Evolutionary conservation across 2,113 vertebrate species (phyloP).

Genomic region (Herpailurus yagouaroundi): DNA sequence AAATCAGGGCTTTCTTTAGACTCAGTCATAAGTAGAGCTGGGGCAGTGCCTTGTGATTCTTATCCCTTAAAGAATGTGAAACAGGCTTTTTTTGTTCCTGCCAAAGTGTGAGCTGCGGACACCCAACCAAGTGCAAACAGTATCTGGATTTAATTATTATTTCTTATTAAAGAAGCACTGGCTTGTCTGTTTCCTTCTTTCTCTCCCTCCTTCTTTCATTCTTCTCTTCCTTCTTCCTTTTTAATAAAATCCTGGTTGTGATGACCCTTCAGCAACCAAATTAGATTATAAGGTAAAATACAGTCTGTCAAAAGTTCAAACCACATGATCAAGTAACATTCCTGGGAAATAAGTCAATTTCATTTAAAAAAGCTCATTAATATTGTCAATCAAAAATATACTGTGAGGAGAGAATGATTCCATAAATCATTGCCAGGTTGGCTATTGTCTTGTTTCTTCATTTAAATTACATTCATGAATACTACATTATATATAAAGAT

Average conservation of each 20-base stretch:
- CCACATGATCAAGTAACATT: slow-evolving; percentile 48
- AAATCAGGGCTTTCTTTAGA: neutral
- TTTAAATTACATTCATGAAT: slow-evolving; percentile 67
- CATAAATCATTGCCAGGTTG: slow-evolving; percentile 44
- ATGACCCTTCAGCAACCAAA: slow-evolving; percentile 40
- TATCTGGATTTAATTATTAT: slow-evolving; percentile 17
- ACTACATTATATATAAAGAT: slow-evolving; percentile 61
- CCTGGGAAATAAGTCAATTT: slow-evolving; percentile 46
- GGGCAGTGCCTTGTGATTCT: neutral
- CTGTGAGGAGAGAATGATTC: slow-evolving; percentile 51
- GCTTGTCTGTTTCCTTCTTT: slow-evolving; percentile 1
- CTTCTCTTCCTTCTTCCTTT: neutral
- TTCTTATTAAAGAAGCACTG: slow-evolving; percentile 23
- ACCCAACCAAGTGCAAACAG: neutral
- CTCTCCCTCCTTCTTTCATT: neutral
- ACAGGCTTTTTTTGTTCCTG: neutral
- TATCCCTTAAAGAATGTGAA: neutral
- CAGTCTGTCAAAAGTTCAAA: slow-evolving; percentile 50
- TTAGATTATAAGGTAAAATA: slow-evolving; percentile 42
- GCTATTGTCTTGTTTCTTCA: slow-evolving; percentile 46
- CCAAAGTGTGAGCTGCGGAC: neutral
- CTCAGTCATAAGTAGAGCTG: neutral
- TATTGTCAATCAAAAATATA: slow-evolving; percentile 56
- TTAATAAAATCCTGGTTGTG: neutral
- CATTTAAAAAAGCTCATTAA: slow-evolving; percentile 59